Conservation (phyloP, 2,113 vertebrate genomes). For the Seriola quinqueradiata region DNA sequence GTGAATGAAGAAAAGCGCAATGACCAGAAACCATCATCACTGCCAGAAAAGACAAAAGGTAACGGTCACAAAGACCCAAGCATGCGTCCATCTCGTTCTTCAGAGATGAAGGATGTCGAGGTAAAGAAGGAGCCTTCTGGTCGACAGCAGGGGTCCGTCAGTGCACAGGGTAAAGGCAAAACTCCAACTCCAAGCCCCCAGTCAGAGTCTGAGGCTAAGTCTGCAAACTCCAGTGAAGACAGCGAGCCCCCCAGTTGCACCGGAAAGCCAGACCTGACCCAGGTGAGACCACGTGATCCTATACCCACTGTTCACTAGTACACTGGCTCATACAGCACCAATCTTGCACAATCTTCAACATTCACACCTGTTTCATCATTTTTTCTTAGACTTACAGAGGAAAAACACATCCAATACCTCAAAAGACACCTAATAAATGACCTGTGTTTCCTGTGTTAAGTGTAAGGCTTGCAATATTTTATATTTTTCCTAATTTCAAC, state of each 20-base stretch:
- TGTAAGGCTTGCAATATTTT: too few relatives aligned
- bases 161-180: neutral
- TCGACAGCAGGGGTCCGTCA: neutral
- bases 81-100: neutral
- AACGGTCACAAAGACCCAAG: neutral
- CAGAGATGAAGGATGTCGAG: neutral
- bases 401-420: neutral
- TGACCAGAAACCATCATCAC: neutral
- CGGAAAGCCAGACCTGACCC: constrained; percentile 64
- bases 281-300: constrained; percentile 51
- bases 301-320: neutral
- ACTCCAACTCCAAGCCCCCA: neutral
- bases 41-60: neutral
- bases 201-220: constrained; percentile 49
- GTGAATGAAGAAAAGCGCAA: neutral
- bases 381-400: neutral
- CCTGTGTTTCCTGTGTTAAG: too few relatives aligned
- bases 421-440: too few relatives aligned
- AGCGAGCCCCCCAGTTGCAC: constrained; percentile 38
- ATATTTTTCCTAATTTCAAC: too few relatives aligned
- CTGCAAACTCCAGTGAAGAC: constrained; percentile 73
- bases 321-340: neutral
- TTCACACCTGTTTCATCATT: neutral
- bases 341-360: neutral
- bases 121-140: neutral